These are phyloP conservation scores for Ammodytes marinus DNA, from an alignment of 2,113 vertebrate genomes.

Conservation along the genomic window DNA sequence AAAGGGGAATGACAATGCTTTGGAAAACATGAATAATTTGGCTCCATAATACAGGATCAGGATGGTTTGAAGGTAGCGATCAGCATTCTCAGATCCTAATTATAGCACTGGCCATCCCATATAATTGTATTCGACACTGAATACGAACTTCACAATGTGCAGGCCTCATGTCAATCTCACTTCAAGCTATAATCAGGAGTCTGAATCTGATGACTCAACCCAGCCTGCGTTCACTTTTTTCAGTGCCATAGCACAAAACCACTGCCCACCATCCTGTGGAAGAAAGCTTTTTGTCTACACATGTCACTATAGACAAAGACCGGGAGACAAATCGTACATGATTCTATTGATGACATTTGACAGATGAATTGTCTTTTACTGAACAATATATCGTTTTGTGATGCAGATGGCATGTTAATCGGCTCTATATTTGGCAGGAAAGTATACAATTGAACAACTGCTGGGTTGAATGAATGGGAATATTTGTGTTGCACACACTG, in stretches of 20 bases:
- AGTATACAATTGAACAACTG: not conserved
- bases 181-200: slow-evolving; percentile 75
- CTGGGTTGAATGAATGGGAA: slow-evolving; percentile 22
- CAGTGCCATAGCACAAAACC: slow-evolving; percentile 58
- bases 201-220: slow-evolving; percentile 74
- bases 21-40: slow-evolving; percentile 2
- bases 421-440: slow-evolving; percentile 22
- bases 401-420: slow-evolving; percentile 48
- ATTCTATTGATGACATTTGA: slow-evolving; percentile 64
- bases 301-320: slow-evolving; percentile 70
- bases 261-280: slow-evolving; percentile 68
- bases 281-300: slow-evolving; percentile 67
- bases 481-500: not conserved
- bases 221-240: slow-evolving; percentile 67
- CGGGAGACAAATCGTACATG: slow-evolving; percentile 50
- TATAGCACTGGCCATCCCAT: slow-evolving; percentile 45
- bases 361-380: slow-evolving; percentile 50
- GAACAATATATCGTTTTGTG: slow-evolving; percentile 46
- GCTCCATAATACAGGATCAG: slow-evolving; percentile 11
- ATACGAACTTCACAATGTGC: slow-evolving; percentile 67
- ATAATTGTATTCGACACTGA: slow-evolving; percentile 71
- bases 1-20: not conserved
- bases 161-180: slow-evolving; percentile 72
- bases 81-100: slow-evolving; percentile 56
- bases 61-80: slow-evolving; percentile 21